Base-by-base conservation (phyloP, 1,140 invertebrate genomes). In the Drosophila asahinai region DNA sequence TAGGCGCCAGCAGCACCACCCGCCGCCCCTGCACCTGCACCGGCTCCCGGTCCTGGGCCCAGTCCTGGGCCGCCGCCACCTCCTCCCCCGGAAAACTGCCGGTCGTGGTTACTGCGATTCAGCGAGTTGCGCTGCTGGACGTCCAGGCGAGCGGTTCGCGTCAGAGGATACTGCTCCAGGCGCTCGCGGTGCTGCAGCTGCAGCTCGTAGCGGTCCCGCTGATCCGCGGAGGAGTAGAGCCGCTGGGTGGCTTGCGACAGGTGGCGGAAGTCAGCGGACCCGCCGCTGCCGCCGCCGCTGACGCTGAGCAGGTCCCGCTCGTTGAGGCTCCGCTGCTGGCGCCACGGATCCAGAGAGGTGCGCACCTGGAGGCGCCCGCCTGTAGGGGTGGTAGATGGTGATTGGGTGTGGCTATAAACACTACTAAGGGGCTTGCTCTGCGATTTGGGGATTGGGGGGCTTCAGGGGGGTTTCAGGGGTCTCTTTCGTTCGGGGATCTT, bases 21-120 rank as follows among this genome's bases (percentile, higher is more conserved):
- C 9, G 38, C 54, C 54, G 54, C 54, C 43, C 36, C 33, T 33
- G 33, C 36, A 22, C 52, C 70, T 36, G 36, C 66, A 49, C 55
- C 79, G 42, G 30, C 30, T 40, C 59, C 58, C 40, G 45, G 57
- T 57, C 27, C 47, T 63, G 30, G 27, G 42, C 0, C 38, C 54
- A 40, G 45, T 33, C 15, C 22, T 33, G 38, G 38, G 17, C 55
- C 43, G 15, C 30, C 60, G 14, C 48, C 64, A 22, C 52, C 54
- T 25, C 54, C 54, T 15, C 38, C 52, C 27, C 43, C 58, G 30
- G 54, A 30, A n/a, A 83, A 84, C 40, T 92, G 90, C 77, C 92
- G 92, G 38, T 93, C 86, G 86, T 93, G 92, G 77, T 93, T 93
- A 33, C 81, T 83, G 52, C 92, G 89, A 78, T 93, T 93, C 54